phyloP scores from a whole-genome alignment of 1,140 invertebrate species.

The Pseudomyrmex sp. region DNA sequence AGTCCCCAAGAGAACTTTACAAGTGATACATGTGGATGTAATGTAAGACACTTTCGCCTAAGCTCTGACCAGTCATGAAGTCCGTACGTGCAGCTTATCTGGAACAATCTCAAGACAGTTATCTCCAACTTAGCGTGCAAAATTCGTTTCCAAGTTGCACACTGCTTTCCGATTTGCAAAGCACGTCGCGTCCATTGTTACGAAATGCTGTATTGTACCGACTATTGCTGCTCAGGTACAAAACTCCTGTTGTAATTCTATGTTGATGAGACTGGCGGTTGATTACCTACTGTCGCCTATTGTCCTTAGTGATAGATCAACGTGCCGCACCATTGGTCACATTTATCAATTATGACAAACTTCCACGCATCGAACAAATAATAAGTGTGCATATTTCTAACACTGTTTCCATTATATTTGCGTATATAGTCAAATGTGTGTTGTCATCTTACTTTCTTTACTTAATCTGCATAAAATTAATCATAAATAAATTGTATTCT shows the following conservation, averaged over 20 bases:
- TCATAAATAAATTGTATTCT: too few species aligned
- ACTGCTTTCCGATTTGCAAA: constrained; percentile 15
- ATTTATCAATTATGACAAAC: neutral
- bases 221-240: constrained; percentile 20
- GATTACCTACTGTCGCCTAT: neutral
- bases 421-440: neutral
- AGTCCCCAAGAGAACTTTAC: constrained; percentile 38
- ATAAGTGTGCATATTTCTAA: neutral
- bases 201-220: neutral
- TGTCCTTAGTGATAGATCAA: neutral
- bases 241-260: constrained; percentile 32
- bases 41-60: constrained; percentile 12
- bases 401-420: neutral
- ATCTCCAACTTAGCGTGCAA: constrained; percentile 34
- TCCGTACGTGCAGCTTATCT: constrained; percentile 39
- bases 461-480: too few species aligned
- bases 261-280: constrained; percentile 23
- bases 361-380: neutral
- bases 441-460: too few species aligned
- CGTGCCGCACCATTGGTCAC: neutral
- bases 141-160: constrained; percentile 40
- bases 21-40: constrained; percentile 7
- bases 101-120: constrained; percentile 32
- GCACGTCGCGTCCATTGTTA: constrained; percentile 32
- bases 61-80: constrained; percentile 14